Evolutionary conservation across 2,113 vertebrate genomes (phyloP).

Genomic region (Colinus virginianus): DNA sequence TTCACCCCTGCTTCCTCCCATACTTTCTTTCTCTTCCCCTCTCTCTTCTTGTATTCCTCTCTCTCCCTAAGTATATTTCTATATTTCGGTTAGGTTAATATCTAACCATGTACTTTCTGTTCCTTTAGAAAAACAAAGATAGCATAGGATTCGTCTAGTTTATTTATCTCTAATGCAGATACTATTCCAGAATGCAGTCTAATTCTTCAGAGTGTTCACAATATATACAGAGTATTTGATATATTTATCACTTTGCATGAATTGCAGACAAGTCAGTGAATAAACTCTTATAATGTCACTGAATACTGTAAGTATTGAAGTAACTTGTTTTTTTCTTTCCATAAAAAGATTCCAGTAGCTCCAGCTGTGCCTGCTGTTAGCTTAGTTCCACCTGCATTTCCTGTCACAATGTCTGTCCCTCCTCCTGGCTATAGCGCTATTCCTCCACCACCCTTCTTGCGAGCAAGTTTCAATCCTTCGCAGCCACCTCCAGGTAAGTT

Average conservation of each 20-base stretch:
- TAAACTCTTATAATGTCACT: neutral
- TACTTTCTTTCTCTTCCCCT: neutral
- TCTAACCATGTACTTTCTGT: neutral
- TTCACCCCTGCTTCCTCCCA: too few relatives aligned
- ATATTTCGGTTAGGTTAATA: neutral
- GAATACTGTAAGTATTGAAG: neutral
- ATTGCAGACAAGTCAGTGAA: neutral
- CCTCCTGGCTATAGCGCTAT: constrained; percentile 91
- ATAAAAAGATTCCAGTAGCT: constrained; percentile 89
- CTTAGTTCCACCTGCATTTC: constrained; percentile 92
- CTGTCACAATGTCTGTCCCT: constrained; percentile 94
- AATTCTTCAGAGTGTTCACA: neutral
- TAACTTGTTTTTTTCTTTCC: constrained; percentile 27
- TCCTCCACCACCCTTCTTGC: constrained; percentile 92
- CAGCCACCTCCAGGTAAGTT: constrained; percentile 94
- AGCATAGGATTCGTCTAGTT: neutral
- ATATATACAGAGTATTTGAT: neutral
- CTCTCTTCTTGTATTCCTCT: neutral
- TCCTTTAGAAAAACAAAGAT: neutral
- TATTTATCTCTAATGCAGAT: neutral
- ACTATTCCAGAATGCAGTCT: neutral
- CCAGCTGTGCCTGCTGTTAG: constrained; percentile 91
- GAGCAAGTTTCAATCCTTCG: constrained; percentile 92
- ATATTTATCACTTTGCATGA: neutral
- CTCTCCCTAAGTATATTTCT: neutral